Conservation (phyloP, 2,113 vertebrate genomes). For the Sula dactylatra region DNA sequence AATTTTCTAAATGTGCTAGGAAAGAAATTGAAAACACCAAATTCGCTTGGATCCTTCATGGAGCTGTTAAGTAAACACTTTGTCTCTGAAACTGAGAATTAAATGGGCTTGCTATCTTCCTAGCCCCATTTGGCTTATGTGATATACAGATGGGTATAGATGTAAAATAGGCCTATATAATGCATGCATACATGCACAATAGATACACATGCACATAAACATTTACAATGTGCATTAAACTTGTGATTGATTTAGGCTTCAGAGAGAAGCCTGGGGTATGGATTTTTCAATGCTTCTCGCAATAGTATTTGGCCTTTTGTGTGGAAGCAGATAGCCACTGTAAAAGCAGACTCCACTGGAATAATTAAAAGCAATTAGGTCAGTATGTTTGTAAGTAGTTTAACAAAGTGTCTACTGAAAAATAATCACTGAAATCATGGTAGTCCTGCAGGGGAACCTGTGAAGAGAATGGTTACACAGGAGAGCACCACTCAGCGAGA, state of each 20-base stretch:
- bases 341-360: conserved; percentile 42
- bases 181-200: conserved; percentile 17
- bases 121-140: neutral
- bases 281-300: conserved; percentile 45
- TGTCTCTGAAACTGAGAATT: neutral
- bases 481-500: conserved; percentile 38
- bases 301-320: conserved; percentile 31
- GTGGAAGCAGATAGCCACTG: conserved; percentile 19
- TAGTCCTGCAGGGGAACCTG: conserved; percentile 39
- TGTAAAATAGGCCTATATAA: neutral
- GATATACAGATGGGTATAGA: neutral
- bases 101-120: neutral
- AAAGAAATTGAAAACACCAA: neutral
- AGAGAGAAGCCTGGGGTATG: neutral
- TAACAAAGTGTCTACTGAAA: conserved; percentile 57
- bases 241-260: conserved; percentile 41
- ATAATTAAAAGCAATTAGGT: conserved; percentile 71
- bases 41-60: neutral
- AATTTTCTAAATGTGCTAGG: neutral
- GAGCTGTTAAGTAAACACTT: neutral
- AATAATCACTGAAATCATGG: conserved; percentile 65
- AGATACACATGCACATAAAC: conserved; percentile 14
- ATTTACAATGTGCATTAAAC: conserved; percentile 30
- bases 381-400: conserved; percentile 60
- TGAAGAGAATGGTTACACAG: conserved; percentile 13